These are phyloP conservation scores for Numenius phaeopus DNA, from an alignment of 2,797 vertebrate species.

Conservation along the genomic window DNA sequence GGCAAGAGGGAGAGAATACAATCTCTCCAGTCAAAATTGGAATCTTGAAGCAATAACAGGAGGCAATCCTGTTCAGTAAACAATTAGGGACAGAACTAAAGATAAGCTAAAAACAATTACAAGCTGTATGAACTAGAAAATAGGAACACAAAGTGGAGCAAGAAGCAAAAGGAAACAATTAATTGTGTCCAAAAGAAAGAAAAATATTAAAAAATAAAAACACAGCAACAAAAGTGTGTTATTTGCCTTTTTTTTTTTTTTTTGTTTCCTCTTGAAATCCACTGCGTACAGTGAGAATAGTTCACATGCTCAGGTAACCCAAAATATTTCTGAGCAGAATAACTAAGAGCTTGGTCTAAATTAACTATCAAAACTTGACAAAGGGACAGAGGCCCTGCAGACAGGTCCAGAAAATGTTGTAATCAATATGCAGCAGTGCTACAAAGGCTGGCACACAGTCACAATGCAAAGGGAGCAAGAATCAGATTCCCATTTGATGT, in stretches of 20 bases:
- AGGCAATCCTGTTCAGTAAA: constrained; percentile 17
- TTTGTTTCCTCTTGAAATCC: neutral
- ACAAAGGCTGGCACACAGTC: neutral
- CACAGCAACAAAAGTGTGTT: neutral
- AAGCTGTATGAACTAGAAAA: constrained; percentile 56
- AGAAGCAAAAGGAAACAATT: neutral
- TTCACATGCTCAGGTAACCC: neutral
- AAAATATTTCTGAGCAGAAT: neutral
- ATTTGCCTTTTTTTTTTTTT: neutral
- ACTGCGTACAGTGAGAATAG: neutral
- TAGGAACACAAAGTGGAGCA: neutral
- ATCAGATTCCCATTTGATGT: neutral
- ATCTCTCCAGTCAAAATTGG: constrained; percentile 5
- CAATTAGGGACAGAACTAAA: constrained; percentile 24
- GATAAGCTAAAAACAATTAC: constrained; percentile 12
- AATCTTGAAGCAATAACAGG: constrained; percentile 28
- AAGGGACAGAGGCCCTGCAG: neutral
- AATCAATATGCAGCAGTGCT: neutral
- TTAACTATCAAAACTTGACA: neutral
- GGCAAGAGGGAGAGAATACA: neutral
- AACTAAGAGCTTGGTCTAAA: neutral
- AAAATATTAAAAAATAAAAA: neutral
- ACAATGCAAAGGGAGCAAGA: neutral
- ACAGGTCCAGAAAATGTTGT: neutral
- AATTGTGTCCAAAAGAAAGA: neutral